Conservation (phyloP, 2,888 invertebrate species). For the Troides helena region DNA sequence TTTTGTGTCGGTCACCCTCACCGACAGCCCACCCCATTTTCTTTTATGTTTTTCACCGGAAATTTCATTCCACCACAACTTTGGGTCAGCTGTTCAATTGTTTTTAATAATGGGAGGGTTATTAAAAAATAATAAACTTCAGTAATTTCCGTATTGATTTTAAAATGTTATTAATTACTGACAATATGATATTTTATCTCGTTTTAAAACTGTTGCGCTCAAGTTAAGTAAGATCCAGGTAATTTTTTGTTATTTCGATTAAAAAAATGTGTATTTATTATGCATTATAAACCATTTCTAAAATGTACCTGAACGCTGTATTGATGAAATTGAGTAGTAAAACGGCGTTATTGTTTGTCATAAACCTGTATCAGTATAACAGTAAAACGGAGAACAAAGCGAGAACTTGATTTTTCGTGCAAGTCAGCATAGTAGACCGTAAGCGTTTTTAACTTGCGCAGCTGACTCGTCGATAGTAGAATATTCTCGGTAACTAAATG, state of each 20-base stretch:
- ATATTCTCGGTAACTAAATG: slow-evolving; percentile 50
- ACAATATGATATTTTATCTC: neutral
- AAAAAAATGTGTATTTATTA: no score
- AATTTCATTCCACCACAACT: slow-evolving; percentile 58
- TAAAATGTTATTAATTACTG: neutral
- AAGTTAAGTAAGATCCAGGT: neutral
- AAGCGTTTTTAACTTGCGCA: slow-evolving; percentile 48
- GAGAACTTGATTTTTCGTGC: slow-evolving; percentile 38
- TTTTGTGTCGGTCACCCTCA: slow-evolving; percentile 48
- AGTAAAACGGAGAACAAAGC: neutral
- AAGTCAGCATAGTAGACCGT: slow-evolving; percentile 59
- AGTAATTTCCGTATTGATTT: neutral
- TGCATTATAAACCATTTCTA: no score
- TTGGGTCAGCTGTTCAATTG: slow-evolving; percentile 58
- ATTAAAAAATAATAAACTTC: neutral
- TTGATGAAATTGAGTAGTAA: no score
- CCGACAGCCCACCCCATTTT: slow-evolving; percentile 47
- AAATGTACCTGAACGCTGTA: no score
- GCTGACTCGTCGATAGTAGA: slow-evolving; percentile 52
- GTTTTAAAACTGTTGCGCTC: neutral
- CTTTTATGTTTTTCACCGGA: slow-evolving; percentile 55
- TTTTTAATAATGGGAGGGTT: slow-evolving; percentile 19
- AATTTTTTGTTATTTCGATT: no score
- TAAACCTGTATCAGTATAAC: no score
- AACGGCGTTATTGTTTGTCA: no score